Evolutionary conservation across 2,797 vertebrate species (phyloP), one percentile per base, ranked within the genome.

Genomic region (Tinamus major): DNA sequence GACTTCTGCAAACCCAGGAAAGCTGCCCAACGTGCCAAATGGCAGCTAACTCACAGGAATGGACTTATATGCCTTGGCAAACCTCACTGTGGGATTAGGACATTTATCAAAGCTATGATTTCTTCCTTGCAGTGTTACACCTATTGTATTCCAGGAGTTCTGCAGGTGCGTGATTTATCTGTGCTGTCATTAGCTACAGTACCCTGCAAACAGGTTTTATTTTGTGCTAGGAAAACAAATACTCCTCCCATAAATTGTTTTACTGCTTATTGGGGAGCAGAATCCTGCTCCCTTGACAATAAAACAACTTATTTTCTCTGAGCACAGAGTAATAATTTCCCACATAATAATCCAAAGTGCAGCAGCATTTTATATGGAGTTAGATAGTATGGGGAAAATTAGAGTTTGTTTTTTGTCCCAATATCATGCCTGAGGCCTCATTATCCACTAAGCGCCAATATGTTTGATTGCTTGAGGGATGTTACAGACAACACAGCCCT

Each of bases 81-180:
- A 91, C 19, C 61, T 91, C 79, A 35, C 92, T 2, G 2, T 51
- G 89, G 87, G 87, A 94, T 86, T 91, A 91, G 77, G 79, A 55
- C 91, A 94, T 93, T 94, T 89, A 90, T 95, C 92, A 94, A 91
- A 93, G 72, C 89, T 83, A 67, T 89, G 89, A 96, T 95, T 94
- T 95, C 92, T 85, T 95, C 65, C 87, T 87, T 0, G 0, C 71
- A 85, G 69, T 39, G 26, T 70, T 93, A 4, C 67, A 90, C 90
- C 93, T 92, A 79, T 95, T 95, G 87, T 93, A 74, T 56, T 84
- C 29, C 56, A 61, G 67, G 80, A 91, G 71, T 91, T 94, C 79
- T 91, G 89, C 82, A 94, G 95, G 89, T 96, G 63, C 77, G 64
- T 79, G 85, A 96, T 96, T 94, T 95, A 95, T 95, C 91, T 61